A percentile compares a stretch with the other conserved stretches of the same genome.
phyloP scores from a whole-genome alignment of 1,140 invertebrate genomes.

The Sarcophaga bullata region DNA sequence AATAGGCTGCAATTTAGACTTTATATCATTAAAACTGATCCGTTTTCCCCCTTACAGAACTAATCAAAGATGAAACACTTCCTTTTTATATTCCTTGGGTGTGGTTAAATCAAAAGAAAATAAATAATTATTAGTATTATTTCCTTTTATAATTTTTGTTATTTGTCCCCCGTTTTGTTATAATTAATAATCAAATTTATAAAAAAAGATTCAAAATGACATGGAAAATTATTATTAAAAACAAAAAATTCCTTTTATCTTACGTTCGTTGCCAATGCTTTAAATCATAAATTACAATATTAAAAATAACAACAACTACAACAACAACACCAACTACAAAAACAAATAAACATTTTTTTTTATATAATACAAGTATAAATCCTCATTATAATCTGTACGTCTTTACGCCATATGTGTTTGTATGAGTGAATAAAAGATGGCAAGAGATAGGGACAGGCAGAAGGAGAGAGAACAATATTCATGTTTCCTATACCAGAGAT shows the following conservation, averaged over 20 bases:
- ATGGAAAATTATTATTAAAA: neutral
- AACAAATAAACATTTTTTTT: neutral
- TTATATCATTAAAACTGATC: no score
- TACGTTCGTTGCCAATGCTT: conserved; percentile 16
- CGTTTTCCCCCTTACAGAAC: no score
- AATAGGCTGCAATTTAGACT: no score
- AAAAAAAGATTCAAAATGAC: neutral
- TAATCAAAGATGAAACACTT: neutral
- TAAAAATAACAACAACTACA: neutral
- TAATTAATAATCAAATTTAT: neutral
- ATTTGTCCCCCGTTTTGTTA: no score
- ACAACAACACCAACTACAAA: neutral
- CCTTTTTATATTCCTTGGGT: neutral
- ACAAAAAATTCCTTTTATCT: conserved; percentile 13
- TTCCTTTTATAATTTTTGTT: no score
- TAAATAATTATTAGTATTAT: no score
- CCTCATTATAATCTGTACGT: neutral
- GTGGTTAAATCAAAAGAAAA: neutral
- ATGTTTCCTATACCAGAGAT: neutral
- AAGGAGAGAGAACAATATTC: neutral
- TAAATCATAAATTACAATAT: conserved; percentile 25
- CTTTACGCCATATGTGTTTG: neutral
- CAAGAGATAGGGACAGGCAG: neutral
- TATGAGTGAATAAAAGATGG: conserved; percentile 3
- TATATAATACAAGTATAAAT: conserved; percentile 4